phyloP scores from a whole-genome alignment of 2,888 invertebrate genomes.

The Polydrusus cervinus region DNA sequence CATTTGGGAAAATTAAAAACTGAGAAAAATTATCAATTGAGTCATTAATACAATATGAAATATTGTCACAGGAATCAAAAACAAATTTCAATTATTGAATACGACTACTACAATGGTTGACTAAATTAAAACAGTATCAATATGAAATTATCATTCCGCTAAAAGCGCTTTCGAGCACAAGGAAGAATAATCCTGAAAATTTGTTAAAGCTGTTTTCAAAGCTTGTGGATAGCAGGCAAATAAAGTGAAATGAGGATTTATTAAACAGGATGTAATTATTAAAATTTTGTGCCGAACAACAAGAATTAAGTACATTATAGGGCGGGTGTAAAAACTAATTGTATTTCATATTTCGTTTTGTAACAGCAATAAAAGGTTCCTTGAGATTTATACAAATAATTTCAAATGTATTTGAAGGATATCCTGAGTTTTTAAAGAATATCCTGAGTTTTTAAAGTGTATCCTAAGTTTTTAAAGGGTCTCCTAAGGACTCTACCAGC shows the following conservation, averaged over 20 bases:
- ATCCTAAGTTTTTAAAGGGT: no score
- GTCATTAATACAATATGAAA: not conserved
- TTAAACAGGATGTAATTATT: not conserved
- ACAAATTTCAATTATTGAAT: constrained; percentile 4
- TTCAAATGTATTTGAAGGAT: no score
- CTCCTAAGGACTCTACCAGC: no score
- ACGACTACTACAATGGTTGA: not conserved
- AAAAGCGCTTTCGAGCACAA: constrained; percentile 1
- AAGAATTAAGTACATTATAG: not conserved
- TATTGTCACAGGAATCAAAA: constrained; percentile 5
- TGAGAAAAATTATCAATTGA: not conserved
- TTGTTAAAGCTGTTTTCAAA: not conserved
- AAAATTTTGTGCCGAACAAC: no score
- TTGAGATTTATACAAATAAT: no score
- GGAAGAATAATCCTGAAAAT: constrained; percentile 7
- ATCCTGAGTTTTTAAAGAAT: no score
- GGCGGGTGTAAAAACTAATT: no score
- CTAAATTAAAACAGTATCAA: constrained; percentile 11
- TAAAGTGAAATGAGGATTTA: not conserved
- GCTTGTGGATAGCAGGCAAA: not conserved
- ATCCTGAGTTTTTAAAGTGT: no score
- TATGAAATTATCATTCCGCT: constrained; percentile 4
- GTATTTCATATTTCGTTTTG: no score
- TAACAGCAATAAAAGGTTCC: no score
- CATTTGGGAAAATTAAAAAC: no score